These are phyloP conservation scores for Luidia sarsii DNA, from an alignment of 53 echinoderm and acorn worm genomes.

Conservation along the genomic window DNA sequence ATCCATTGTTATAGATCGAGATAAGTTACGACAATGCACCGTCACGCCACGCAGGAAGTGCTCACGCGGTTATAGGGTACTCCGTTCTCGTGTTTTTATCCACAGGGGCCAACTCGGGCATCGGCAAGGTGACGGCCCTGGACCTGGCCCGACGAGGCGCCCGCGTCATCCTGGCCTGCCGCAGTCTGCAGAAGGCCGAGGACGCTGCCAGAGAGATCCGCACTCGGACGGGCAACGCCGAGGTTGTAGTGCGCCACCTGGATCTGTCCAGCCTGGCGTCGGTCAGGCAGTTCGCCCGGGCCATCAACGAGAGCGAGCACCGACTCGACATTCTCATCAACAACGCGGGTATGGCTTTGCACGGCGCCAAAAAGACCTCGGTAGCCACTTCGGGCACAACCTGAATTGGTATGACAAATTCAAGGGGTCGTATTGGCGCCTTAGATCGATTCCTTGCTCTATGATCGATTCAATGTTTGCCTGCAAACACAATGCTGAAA, in stretches of 20 bases:
- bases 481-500: no score
- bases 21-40: no score
- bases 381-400: no score
- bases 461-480: no score
- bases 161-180: constrained; percentile 88
- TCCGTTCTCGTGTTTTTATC: neutral
- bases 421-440: no score
- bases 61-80: no score
- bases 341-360: constrained; percentile 93
- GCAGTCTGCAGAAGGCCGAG: constrained; percentile 70
- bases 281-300: constrained; percentile 70
- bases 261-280: constrained; percentile 78
- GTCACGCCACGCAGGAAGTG: no score
- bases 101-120: constrained; percentile 87
- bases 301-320: constrained; percentile 56
- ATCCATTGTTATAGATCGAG: no score
- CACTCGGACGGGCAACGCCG: constrained; percentile 47
- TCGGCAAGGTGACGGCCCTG: constrained; percentile 86
- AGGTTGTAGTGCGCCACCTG: constrained; percentile 72
- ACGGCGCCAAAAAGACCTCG: no score
- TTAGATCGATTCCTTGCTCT: no score
- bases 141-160: constrained; percentile 79
- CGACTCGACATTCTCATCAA: constrained; percentile 78
- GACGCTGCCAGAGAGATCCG: constrained; percentile 71
- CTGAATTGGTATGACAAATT: no score